phyloP scores from a whole-genome alignment of 2,797 vertebrate genomes.

The Hapalemur alaotrensis region DNA sequence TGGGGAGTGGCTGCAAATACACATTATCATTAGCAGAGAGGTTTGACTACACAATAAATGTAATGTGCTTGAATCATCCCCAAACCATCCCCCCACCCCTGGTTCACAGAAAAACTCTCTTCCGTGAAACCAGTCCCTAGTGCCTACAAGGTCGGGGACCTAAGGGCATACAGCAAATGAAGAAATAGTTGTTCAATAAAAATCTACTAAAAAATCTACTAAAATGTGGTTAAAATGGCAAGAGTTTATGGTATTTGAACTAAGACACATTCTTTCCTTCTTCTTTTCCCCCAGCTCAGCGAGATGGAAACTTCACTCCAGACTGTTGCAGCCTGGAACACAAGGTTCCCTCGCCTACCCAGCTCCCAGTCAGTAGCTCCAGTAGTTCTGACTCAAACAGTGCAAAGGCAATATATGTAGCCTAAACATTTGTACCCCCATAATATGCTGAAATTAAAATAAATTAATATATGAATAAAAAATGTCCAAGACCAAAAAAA shows the following conservation, averaged over 20 bases:
- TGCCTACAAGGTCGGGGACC: too few species aligned
- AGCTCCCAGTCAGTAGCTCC: not conserved
- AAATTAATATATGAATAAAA: not conserved
- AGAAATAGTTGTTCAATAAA: not conserved
- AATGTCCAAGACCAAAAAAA: conserved; percentile 21
- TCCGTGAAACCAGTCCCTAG: too few species aligned
- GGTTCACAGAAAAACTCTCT: too few species aligned
- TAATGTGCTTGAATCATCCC: too few species aligned
- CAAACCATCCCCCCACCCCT: too few species aligned
- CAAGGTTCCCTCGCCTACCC: not conserved
- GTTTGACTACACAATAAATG: too few species aligned
- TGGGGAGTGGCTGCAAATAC: too few species aligned
- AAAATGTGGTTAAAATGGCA: not conserved
- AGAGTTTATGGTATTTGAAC: not conserved
- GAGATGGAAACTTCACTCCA: not conserved
- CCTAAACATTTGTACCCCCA: too few species aligned
- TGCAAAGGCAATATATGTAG: too few species aligned
- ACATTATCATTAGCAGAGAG: too few species aligned
- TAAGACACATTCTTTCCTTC: not conserved
- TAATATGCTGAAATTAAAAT: not conserved
- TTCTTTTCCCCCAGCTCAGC: not conserved
- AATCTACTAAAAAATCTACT: not conserved
- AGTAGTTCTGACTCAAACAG: too few species aligned
- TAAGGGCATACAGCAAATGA: not conserved
- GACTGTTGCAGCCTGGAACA: not conserved